These are phyloP conservation scores for Mormyrus proboscirostris DNA, from an alignment of 2,797 vertebrate genomes.

Conservation along the genomic window DNA sequence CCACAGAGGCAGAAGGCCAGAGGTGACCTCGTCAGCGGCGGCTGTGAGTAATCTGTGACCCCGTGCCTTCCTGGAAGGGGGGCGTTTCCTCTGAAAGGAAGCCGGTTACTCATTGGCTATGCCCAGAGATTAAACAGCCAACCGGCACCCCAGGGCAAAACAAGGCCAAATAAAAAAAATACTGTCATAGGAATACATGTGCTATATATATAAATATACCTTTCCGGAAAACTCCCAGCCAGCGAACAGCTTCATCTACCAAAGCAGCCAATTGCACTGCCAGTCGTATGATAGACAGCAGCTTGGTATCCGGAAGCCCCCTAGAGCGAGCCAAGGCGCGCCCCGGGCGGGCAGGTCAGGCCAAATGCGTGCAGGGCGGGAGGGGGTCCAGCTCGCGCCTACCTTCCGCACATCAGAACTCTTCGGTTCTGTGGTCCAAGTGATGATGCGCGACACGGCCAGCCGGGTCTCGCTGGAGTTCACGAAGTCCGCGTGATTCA, in stretches of 20 bases:
- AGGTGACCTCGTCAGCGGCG: neutral
- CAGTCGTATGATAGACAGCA: neutral
- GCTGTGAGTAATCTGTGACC: neutral
- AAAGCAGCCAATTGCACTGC: neutral
- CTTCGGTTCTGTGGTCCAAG: conserved; percentile 95
- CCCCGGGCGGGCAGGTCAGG: neutral
- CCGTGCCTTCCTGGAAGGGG: neutral
- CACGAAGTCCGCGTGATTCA: conserved; percentile 90
- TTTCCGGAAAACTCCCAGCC: neutral
- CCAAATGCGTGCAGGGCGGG: neutral
- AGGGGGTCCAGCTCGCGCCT: neutral
- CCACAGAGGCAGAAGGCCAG: neutral
- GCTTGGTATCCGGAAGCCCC: neutral
- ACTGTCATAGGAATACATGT: neutral
- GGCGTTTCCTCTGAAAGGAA: neutral
- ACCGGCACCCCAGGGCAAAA: neutral
- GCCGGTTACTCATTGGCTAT: neutral
- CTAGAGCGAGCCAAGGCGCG: neutral
- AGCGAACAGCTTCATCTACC: neutral
- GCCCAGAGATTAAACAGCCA: neutral
- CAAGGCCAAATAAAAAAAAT: neutral
- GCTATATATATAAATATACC: neutral
- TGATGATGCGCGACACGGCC: conserved; percentile 92
- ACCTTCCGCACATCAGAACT: conserved; percentile 96
- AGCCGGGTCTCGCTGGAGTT: conserved; percentile 93